A percentile compares a stretch with the other conserved stretches of the same genome.
These are phyloP conservation scores for Urocynchramus pylzowi DNA, from an alignment of 2,113 vertebrate genomes.

Conservation along the genomic window DNA sequence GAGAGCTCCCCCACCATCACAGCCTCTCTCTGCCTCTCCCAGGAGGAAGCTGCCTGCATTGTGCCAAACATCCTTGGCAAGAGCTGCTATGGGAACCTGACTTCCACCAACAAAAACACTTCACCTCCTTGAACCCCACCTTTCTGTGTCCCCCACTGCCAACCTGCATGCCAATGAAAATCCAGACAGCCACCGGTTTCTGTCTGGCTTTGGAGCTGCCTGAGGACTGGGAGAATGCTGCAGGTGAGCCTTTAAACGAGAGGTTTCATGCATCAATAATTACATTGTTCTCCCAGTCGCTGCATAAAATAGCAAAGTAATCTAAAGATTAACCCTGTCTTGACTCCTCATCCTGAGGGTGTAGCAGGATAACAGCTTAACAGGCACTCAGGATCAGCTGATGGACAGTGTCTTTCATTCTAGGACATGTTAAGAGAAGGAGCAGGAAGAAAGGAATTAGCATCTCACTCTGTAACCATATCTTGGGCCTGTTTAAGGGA, in stretches of 20 bases:
- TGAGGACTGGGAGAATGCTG: not conserved
- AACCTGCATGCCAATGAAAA: accelerated
- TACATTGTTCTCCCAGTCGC: not conserved
- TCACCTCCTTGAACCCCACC: not conserved
- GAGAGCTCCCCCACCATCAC: not conserved
- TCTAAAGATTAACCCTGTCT: not conserved
- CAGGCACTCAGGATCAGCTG: not conserved
- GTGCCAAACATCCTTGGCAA: not conserved
- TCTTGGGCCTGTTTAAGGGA: not conserved
- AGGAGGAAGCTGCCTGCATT: not conserved
- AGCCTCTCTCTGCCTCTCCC: not conserved
- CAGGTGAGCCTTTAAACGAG: not conserved
- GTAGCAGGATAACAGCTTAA: not conserved
- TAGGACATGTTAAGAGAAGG: not conserved
- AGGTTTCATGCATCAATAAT: not conserved
- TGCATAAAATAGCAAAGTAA: not conserved
- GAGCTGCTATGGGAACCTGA: not conserved
- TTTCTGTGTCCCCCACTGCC: not conserved
- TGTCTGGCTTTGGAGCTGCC: not conserved
- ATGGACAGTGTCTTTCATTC: not conserved
- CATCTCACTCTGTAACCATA: not conserved
- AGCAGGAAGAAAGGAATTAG: not conserved
- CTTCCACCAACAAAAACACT: accelerated
- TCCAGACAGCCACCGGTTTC: not conserved
- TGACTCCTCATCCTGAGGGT: not conserved